A percentile compares a stretch with the other conserved stretches of the same genome.
Conservation (phyloP, 2,888 invertebrate genomes). For the Sminthurinus aureus region DNA sequence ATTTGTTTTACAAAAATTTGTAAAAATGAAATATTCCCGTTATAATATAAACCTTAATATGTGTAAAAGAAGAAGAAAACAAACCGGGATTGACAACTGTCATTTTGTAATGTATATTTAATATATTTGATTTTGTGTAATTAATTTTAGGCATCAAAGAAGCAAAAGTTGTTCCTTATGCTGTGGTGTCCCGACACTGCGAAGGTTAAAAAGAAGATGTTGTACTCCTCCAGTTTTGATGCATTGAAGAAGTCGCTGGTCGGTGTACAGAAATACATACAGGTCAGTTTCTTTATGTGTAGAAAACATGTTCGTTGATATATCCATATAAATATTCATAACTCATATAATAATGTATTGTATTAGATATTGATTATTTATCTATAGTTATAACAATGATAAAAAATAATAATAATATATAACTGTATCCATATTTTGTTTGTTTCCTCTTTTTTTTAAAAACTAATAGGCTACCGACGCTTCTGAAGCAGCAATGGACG, state of each 20-base stretch:
- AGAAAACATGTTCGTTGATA: neutral
- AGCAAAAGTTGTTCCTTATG: conserved; percentile 97
- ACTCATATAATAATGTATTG: too few relatives aligned
- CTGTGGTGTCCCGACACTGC: conserved; percentile 99
- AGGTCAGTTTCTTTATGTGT: conserved; percentile 62
- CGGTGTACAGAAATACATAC: conserved; percentile 96
- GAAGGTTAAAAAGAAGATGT: conserved; percentile 84
- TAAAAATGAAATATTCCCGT: neutral
- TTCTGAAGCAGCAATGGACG: conserved; percentile 91
- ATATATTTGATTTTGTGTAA: conserved; percentile 23
- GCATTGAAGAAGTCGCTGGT: conserved; percentile 96
- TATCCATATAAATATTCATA: too few relatives aligned
- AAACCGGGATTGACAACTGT: neutral
- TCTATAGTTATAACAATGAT: too few relatives aligned
- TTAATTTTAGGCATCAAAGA: conserved; percentile 78
- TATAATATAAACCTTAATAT: neutral
- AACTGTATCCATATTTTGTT: conserved; percentile 3
- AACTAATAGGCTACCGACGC: conserved; percentile 87
- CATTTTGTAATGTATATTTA: neutral
- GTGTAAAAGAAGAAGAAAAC: neutral
- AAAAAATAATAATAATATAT: neutral
- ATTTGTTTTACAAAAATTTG: neutral
- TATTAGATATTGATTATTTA: too few relatives aligned
- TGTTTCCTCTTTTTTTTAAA: conserved; percentile 29
- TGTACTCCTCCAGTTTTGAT: conserved; percentile 93